Evolutionary conservation across 2,113 vertebrate genomes (phyloP).

Genomic region (Willisornis vidua): DNA sequence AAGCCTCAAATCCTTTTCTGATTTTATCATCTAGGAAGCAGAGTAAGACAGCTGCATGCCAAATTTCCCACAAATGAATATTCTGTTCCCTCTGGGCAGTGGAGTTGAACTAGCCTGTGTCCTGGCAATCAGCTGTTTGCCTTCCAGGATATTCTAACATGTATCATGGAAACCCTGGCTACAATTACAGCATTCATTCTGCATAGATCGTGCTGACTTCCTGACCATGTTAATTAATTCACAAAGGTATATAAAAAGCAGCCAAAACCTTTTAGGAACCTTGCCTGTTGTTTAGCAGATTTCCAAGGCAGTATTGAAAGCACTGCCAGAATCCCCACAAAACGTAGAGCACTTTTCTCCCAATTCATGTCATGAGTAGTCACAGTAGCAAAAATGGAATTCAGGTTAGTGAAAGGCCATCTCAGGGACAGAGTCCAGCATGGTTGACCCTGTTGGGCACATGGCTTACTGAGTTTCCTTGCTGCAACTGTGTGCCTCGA

Average conservation of each 20-base stretch:
- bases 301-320: background rate
- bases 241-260: background rate
- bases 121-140: background rate
- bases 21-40: background rate
- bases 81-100: background rate
- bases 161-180: conserved; percentile 16
- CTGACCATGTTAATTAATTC: conserved; percentile 11
- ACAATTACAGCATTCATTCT: background rate
- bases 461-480: background rate
- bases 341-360: background rate
- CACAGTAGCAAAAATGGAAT: background rate
- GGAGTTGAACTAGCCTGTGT: background rate
- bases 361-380: background rate
- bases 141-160: background rate
- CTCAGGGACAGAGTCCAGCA: background rate
- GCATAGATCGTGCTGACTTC: background rate
- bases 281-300: background rate
- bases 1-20: background rate
- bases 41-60: background rate
- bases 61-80: background rate
- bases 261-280: background rate
- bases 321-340: background rate
- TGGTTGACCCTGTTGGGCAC: background rate
- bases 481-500: background rate
- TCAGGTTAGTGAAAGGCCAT: background rate